Evolutionary conservation across 2,113 vertebrate genomes (phyloP).

Genomic region (Zapus hudsonius): DNA sequence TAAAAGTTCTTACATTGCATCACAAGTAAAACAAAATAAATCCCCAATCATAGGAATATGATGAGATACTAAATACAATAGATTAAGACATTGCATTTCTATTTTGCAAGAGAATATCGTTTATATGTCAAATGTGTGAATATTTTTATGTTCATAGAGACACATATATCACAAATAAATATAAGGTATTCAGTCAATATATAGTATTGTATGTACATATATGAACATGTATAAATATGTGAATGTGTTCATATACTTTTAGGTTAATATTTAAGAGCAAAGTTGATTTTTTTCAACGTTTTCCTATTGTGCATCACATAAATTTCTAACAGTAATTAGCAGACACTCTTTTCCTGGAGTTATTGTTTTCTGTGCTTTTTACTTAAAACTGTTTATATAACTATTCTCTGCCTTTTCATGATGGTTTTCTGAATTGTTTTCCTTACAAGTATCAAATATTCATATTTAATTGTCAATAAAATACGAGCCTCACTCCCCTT

Average conservation of each 20-base stretch:
- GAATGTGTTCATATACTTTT: background rate
- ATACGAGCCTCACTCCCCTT: background rate
- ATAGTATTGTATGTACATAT: background rate
- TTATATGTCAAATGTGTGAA: background rate
- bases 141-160: no score
- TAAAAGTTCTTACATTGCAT: background rate
- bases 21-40: background rate
- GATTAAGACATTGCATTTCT: background rate
- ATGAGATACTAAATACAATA: background rate
- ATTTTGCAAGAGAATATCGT: background rate
- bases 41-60: background rate
- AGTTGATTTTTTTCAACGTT: background rate
- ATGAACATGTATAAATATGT: background rate
- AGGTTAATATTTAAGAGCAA: background rate
- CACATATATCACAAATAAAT: background rate
- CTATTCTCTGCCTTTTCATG: background rate
- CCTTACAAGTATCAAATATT: constrained; percentile 9
- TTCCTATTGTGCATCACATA: background rate
- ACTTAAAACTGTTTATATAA: background rate
- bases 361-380: background rate
- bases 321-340: background rate
- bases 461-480: constrained; percentile 48
- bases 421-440: constrained; percentile 11
- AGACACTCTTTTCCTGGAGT: background rate
- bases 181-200: background rate